Evolutionary conservation across 2,888 invertebrate species (phyloP).

Genomic region (Luperina testacea): DNA sequence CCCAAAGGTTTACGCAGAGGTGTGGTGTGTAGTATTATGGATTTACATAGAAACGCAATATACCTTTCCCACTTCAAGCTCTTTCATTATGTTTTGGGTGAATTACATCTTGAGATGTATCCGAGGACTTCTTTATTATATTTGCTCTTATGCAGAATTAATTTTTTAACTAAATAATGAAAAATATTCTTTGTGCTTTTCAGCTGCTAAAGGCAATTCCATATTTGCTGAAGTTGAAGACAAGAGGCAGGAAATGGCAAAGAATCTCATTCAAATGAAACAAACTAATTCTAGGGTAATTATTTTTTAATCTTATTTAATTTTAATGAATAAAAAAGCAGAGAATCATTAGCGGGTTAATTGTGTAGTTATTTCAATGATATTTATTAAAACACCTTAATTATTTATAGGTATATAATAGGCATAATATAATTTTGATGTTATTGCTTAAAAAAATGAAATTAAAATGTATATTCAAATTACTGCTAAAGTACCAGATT

Average conservation of each 20-base stretch:
- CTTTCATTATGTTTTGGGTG: not conserved
- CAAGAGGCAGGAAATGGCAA: slow-evolving; percentile 91
- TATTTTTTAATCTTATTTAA: not conserved
- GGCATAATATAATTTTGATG: too few species aligned
- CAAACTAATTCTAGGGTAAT: slow-evolving; percentile 89
- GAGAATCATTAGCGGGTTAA: not conserved
- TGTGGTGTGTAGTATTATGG: not conserved
- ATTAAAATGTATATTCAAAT: not conserved
- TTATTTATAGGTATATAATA: too few species aligned
- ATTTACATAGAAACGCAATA: not conserved
- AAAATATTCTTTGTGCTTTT: slow-evolving; percentile 49
- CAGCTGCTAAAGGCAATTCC: slow-evolving; percentile 91
- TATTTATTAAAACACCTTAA: not conserved
- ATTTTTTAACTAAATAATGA: not conserved
- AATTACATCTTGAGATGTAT: too few species aligned
- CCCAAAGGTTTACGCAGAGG: too few species aligned
- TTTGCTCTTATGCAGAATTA: not conserved
- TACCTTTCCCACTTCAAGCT: not conserved
- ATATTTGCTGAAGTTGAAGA: slow-evolving; percentile 92
- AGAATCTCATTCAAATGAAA: slow-evolving; percentile 90
- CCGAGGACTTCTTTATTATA: not conserved
- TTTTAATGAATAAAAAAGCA: not conserved
- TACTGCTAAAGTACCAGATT: not conserved
- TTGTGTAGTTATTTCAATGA: not conserved
- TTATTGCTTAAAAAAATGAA: too few species aligned